These are phyloP conservation scores for Montifringilla adamsi DNA, from an alignment of 2,113 vertebrate species.

Conservation along the genomic window DNA sequence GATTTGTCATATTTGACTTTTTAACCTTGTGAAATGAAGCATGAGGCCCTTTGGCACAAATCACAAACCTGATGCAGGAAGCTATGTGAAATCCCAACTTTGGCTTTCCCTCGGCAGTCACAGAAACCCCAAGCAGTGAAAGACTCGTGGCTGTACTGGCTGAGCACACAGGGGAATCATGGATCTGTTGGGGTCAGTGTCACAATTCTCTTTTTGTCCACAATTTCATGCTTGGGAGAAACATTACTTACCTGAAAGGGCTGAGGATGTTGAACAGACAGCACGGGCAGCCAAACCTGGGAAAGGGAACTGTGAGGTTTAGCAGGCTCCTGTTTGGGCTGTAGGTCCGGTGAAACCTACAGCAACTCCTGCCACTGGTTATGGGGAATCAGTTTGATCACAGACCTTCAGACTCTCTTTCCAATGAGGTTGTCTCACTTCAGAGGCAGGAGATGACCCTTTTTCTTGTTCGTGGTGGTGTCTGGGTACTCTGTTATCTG, in stretches of 20 bases:
- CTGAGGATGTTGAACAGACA: background rate
- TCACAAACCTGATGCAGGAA: background rate
- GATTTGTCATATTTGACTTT: background rate
- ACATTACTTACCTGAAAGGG: background rate
- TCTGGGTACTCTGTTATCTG: background rate
- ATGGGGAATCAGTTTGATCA: background rate
- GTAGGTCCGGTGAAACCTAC: background rate
- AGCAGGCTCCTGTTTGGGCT: background rate
- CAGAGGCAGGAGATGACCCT: background rate
- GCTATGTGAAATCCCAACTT: background rate
- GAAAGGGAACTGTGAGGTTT: background rate
- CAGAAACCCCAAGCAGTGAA: background rate
- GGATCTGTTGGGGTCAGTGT: background rate
- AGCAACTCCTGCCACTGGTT: background rate
- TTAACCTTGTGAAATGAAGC: background rate
- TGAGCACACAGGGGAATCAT: background rate
- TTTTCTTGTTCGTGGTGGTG: background rate
- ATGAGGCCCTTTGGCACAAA: background rate
- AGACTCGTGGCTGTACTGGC: background rate
- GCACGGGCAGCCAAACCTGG: background rate
- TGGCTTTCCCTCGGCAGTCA: background rate
- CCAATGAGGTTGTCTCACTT: accelerated
- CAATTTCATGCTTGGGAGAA: background rate
- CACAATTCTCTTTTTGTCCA: background rate
- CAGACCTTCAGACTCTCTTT: background rate